Evolutionary conservation across 2,888 invertebrate genomes (phyloP).

Genomic region (Eledona agricola): DNA sequence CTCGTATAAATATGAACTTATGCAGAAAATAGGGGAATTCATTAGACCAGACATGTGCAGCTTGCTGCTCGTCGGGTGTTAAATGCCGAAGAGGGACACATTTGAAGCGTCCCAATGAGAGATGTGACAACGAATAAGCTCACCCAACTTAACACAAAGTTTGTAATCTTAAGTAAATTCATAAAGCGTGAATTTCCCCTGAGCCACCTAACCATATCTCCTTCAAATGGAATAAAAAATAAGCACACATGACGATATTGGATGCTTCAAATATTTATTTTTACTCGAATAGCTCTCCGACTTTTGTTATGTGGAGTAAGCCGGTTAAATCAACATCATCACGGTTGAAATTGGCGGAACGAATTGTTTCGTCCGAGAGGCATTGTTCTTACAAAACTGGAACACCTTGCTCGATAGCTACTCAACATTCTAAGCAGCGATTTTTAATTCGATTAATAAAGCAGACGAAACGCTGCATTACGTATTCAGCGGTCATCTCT

Average conservation of each 20-base stretch:
- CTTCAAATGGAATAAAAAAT: conserved; percentile 45
- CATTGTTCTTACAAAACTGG: too few relatives aligned
- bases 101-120: conserved; percentile 34
- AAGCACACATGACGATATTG: conserved; percentile 14
- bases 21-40: too few relatives aligned
- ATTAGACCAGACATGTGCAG: too few relatives aligned
- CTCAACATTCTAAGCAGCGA: too few relatives aligned
- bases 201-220: conserved; percentile 50
- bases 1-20: too few relatives aligned
- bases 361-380: too few relatives aligned
- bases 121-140: conserved; percentile 50
- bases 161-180: conserved; percentile 59
- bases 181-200: conserved; percentile 58
- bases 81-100: conserved; percentile 33
- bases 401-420: too few relatives aligned
- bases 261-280: conserved; percentile 17
- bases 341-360: too few relatives aligned
- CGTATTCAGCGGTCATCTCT: conserved; percentile 48
- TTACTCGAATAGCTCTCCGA: neutral
- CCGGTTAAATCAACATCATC: too few relatives aligned
- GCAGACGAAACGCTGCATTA: conserved; percentile 49
- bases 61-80: too few relatives aligned
- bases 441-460: conserved; percentile 47
- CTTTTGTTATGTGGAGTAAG: too few relatives aligned
- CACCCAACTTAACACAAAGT: conserved; percentile 52